Base-by-base conservation (phyloP, 2,797 vertebrate species). In the Cyprinodon diabolis region DNA sequence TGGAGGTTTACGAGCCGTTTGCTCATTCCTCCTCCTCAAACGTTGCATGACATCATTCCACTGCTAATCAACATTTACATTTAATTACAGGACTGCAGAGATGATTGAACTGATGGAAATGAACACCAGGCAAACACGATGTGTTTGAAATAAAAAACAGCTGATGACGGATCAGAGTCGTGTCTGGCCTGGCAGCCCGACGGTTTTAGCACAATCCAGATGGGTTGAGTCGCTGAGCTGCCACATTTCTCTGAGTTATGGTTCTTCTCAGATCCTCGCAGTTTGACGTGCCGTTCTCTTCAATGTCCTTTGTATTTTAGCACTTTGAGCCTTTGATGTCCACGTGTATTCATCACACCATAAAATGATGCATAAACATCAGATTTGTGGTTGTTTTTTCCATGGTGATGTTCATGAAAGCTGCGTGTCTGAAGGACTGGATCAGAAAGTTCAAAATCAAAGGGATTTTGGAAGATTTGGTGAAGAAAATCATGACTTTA, bases 21-120 rank as follows among this genome's bases (percentile, higher is more conserved):
- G 66, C 75, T 75, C 81, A 54, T 76, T 87, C 84, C 84, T 68
- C 78, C 83, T 88, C 86, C 79, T 84, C 77, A 58, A 78, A 69
- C 54, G 79, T 76, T 79, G 54, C 66, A 87, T 90, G 86, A 91
- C 90, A 82, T 90, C 90, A 86, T 10, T 47, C 69, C 70, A 69
- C 83, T 70, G 62, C 72, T 90, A 89, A 88, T 87, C 87, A 78
- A 87, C 77, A 78, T 84, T 76, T 76, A 84, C 78, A 78, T 91
- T 77, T 84, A 90, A 89, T 89, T 78, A 91, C 81, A 88, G 80
- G 81, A 88, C 83, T 88, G 84, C 86, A 86, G 76, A 74, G 77
- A 82, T 66, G 79, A 83, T 66, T 77, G 75, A 83, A 30, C 69
- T 52, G 71, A 77, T 82, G 84, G 81, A 82, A 82, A 83, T 85